A percentile compares a stretch with the other conserved stretches of the same genome.
Conservation (phyloP, 1,140 invertebrate genomes). For the Aleiodes sp. region DNA sequence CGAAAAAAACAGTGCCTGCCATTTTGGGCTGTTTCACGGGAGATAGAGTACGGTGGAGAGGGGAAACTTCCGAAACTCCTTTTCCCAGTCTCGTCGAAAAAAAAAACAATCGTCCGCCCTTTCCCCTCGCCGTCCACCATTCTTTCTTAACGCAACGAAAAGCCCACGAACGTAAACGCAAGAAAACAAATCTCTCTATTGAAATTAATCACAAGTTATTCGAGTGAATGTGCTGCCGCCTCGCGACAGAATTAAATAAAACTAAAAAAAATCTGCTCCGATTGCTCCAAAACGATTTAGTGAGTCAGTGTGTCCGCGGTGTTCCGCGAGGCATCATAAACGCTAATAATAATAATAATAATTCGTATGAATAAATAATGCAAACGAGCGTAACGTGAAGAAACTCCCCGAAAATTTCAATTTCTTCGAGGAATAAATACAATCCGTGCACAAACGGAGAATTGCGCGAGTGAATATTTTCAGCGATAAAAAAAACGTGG, state of each 20-base stretch:
- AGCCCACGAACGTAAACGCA: background rate
- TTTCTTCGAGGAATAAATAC: background rate
- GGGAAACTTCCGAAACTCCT: too few relatives aligned
- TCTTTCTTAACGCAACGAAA: too few relatives aligned
- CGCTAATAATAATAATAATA: background rate
- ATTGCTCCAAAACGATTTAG: background rate
- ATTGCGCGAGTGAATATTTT: conserved; percentile 25
- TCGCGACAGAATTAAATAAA: background rate
- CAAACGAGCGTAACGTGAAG: background rate
- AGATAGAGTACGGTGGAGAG: too few relatives aligned
- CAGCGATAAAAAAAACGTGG: conserved; percentile 24
- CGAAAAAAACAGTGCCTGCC: too few relatives aligned
- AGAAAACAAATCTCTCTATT: background rate
- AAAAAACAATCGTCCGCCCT: too few relatives aligned
- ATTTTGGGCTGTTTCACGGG: too few relatives aligned
- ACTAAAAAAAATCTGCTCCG: too few relatives aligned
- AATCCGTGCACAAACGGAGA: background rate
- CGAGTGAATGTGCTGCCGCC: background rate
- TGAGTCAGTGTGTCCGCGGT: conserved; percentile 36
- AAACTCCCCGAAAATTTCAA: background rate
- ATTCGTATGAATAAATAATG: background rate
- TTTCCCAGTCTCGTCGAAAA: too few relatives aligned
- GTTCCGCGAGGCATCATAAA: conserved; percentile 26
- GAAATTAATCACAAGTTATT: background rate
- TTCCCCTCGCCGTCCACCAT: too few relatives aligned